Evolutionary conservation across 2,113 vertebrate species (phyloP), one percentile per base, ranked within the genome.

Genomic region (Thymallus thymallus): DNA sequence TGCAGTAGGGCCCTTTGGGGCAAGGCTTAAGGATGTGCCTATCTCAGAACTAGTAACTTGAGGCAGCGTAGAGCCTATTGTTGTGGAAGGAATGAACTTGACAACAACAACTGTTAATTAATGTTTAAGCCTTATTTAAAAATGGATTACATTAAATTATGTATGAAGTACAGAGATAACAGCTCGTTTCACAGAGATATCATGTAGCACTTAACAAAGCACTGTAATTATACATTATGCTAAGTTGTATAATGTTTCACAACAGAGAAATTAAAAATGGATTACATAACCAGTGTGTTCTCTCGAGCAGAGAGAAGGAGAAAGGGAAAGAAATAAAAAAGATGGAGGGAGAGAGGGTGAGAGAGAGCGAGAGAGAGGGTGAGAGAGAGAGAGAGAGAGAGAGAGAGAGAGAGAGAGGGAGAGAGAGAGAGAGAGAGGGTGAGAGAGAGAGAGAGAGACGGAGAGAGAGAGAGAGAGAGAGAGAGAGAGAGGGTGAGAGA

Each of bases 81-180:
- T 70, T 76, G 77, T 80, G 73, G 29, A 71, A 75, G 70, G 87
- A 82, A 76, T 87, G 80, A 88, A 80, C 82, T 86, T 87, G 76
- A 90, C 84, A 82, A 79, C 80, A 84, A 86, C 75, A 87, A 80
- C 71, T 75, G 77, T 81, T 84, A 91, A 93, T 92, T 69, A 91
- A 91, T 91, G 84, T 89, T 92, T 89, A 85, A 92, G 86, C 80
- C 76, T 88, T 77, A 85, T 88, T 92, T 89, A 93, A 91, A 90
- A 84, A 94, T 91, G 79, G 75, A 91, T 91, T 84, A 86, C 72
- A 87, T 81, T 90, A 85, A 91, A 92, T 92, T 89, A 88, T 91
- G 88, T 67, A 89, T 90, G 87, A 92, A 91, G 88, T 91, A 86
- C 84, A 87, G 83, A 86, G 85, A 87, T 92, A 91, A 90, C 90